phyloP scores from a whole-genome alignment of 2,888 invertebrate genomes.

The Thumatha senex region DNA sequence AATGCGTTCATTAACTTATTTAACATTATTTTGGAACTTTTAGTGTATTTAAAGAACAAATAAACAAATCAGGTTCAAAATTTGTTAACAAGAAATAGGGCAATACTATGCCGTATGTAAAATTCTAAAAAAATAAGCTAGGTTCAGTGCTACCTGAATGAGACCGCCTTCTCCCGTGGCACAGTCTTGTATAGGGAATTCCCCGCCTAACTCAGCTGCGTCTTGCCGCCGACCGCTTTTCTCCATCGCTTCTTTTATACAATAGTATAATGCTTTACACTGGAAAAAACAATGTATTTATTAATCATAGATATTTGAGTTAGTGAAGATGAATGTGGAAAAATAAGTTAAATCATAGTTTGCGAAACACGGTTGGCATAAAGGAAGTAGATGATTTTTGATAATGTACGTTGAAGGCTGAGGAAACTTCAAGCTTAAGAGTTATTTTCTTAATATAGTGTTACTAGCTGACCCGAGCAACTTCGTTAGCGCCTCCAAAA shows the following conservation, averaged over 20 bases:
- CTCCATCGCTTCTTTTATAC: constrained; percentile 99
- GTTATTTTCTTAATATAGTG: too few species aligned
- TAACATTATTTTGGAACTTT: too few species aligned
- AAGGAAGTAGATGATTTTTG: too few species aligned
- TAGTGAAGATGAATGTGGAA: not conserved
- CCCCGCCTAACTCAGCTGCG: constrained; percentile 92
- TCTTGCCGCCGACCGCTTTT: constrained; percentile 89
- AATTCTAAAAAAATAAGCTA: not conserved
- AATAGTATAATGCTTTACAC: constrained; percentile 99
- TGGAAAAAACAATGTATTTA: constrained; percentile 64
- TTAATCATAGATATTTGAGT: not conserved
- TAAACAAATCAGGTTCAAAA: too few species aligned
- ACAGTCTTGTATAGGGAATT: constrained; percentile 99
- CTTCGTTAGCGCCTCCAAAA: too few species aligned
- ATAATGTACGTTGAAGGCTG: too few species aligned
- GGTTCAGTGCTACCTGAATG: constrained; percentile 86
- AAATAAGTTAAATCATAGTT: not conserved
- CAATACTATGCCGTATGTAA: not conserved
- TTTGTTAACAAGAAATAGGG: too few species aligned
- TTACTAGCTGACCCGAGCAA: too few species aligned
- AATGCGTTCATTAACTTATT: too few species aligned
- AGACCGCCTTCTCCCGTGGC: constrained; percentile 98
- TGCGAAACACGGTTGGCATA: too few species aligned
- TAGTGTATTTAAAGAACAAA: too few species aligned
- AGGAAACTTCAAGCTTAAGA: too few species aligned